phyloP scores from a whole-genome alignment of 2,113 vertebrate species.

The Albula goreensis region DNA sequence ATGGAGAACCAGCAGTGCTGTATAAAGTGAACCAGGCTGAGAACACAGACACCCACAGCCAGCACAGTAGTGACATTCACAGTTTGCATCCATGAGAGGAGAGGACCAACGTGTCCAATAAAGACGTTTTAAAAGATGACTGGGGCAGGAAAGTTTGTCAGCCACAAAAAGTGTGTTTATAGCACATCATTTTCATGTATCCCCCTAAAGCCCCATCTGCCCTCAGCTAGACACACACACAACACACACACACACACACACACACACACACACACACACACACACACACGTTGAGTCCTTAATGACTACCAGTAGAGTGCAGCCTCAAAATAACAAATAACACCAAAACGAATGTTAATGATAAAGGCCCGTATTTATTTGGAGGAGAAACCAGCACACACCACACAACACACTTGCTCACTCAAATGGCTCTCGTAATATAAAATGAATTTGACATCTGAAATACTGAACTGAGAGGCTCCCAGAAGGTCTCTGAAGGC shows the following conservation, averaged over 20 bases:
- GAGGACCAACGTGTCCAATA: neutral
- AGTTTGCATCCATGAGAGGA: slow-evolving; percentile 44
- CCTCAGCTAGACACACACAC: neutral
- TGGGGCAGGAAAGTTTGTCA: no score
- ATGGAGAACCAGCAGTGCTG: slow-evolving; percentile 48
- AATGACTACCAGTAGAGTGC: no score
- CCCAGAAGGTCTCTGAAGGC: neutral
- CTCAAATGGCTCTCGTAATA: neutral
- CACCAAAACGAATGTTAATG: neutral
- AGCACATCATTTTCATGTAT: no score
- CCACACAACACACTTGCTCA: no score
- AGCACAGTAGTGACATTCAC: slow-evolving; percentile 63
- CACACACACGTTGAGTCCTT: neutral
- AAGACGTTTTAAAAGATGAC: no score
- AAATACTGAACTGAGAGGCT: neutral
- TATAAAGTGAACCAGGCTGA: slow-evolving; percentile 55
- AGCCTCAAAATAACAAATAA: no score
- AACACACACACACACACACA: neutral
- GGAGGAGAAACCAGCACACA: no score
- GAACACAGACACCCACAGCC: slow-evolving; percentile 37
- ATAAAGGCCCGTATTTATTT: neutral
- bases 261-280: slow-evolving; percentile 1
- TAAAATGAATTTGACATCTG: neutral
- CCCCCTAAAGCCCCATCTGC: no score
- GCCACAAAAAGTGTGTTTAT: no score